Conservation (phyloP, 2,888 invertebrate species). For the Eupeodes luniger region DNA sequence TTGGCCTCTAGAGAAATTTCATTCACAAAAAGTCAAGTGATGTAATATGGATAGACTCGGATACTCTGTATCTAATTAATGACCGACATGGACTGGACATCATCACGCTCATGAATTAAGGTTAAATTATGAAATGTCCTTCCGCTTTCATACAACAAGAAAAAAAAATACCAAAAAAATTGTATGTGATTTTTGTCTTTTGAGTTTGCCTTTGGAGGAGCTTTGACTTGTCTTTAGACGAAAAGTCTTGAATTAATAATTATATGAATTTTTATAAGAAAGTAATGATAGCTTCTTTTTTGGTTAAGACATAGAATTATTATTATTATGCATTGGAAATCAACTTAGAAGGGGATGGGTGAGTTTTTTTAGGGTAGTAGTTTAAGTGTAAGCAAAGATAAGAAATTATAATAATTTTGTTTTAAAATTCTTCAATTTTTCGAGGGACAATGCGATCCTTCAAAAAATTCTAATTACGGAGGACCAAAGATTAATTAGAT, state of each 20-base stretch:
- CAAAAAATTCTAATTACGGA: too few species aligned
- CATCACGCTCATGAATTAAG: constrained; percentile 56
- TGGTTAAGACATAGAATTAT: background rate
- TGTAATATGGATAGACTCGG: constrained; percentile 59
- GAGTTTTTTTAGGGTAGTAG: background rate
- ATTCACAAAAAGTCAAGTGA: constrained; percentile 61
- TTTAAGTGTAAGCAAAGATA: background rate
- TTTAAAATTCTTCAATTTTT: too few species aligned
- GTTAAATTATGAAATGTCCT: constrained; percentile 54
- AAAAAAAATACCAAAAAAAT: background rate
- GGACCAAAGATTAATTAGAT: too few species aligned
- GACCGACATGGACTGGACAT: constrained; percentile 48
- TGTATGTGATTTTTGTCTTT: background rate
- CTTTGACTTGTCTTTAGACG: constrained; percentile 18
- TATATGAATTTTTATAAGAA: constrained; percentile 60
- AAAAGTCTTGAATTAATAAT: constrained; percentile 31
- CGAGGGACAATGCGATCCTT: too few species aligned
- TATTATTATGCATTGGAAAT: constrained; percentile 41
- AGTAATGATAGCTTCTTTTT: constrained; percentile 55
- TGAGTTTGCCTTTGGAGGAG: constrained; percentile 12
- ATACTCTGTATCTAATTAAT: constrained; percentile 64
- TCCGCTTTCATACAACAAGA: background rate
- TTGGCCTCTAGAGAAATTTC: constrained; percentile 68
- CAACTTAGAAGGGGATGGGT: background rate
- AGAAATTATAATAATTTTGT: background rate